These are phyloP conservation scores for Gibbula magus DNA, from an alignment of 2,888 invertebrate genomes.

Conservation along the genomic window DNA sequence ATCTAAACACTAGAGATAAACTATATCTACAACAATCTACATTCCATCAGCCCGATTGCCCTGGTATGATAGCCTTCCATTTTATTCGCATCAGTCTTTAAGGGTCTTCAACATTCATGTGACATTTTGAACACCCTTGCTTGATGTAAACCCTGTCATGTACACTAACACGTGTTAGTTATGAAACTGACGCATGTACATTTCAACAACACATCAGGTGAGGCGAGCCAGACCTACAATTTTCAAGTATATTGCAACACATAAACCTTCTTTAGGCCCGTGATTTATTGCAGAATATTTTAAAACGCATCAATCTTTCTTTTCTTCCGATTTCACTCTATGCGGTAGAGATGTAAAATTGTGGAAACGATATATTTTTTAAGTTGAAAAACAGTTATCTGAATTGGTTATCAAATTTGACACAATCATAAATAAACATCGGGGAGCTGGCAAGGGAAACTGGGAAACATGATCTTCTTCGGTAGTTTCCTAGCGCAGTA, in stretches of 20 bases:
- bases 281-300: too few species aligned
- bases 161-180: background rate
- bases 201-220: background rate
- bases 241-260: too few species aligned
- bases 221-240: too few species aligned
- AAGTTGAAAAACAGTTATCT: background rate
- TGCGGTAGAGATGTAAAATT: slow-evolving; percentile 1
- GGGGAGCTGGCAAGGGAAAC: background rate
- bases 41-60: too few species aligned
- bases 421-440: slow-evolving; percentile 3
- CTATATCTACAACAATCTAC: too few species aligned
- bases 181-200: slow-evolving; percentile 1
- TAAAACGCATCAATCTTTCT: too few species aligned
- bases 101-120: too few species aligned
- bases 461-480: background rate
- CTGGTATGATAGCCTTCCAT: too few species aligned
- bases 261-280: too few species aligned
- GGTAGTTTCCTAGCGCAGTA: background rate
- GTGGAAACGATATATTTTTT: background rate
- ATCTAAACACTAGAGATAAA: background rate
- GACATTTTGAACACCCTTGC: too few species aligned
- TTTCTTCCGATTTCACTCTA: background rate
- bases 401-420: background rate
- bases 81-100: too few species aligned
- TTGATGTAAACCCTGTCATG: too few species aligned